These are phyloP conservation scores for Tiphia femorata DNA, from an alignment of 2,888 invertebrate genomes.

Conservation along the genomic window DNA sequence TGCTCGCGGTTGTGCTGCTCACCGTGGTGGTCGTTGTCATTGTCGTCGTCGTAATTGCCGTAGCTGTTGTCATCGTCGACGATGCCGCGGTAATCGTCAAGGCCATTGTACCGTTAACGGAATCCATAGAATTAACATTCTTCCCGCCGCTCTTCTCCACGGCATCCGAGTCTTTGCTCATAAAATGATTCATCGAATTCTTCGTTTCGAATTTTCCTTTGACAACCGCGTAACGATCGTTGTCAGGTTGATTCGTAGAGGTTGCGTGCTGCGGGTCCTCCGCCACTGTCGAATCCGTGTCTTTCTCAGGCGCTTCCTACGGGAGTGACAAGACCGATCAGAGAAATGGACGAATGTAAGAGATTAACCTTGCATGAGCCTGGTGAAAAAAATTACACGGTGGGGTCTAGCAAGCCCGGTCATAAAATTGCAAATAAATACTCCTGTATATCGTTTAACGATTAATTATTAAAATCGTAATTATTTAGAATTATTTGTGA, in stretches of 20 bases:
- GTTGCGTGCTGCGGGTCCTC: slow-evolving; percentile 20
- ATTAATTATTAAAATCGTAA: too few species aligned
- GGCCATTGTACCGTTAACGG: background rate
- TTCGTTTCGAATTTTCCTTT: slow-evolving; percentile 29
- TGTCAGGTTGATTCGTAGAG: slow-evolving; percentile 64
- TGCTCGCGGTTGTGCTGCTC: too few species aligned
- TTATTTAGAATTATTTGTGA: background rate
- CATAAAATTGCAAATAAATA: background rate
- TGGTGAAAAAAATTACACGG: too few species aligned
- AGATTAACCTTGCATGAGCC: too few species aligned
- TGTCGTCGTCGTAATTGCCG: too few species aligned
- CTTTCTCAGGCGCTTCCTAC: slow-evolving; percentile 67
- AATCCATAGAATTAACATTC: background rate
- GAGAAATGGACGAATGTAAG: too few species aligned
- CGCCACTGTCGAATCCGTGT: slow-evolving; percentile 58
- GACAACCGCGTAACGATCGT: slow-evolving; percentile 62
- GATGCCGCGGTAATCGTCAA: too few species aligned
- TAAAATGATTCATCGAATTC: slow-evolving; percentile 7
- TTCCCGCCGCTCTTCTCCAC: slow-evolving; percentile 68
- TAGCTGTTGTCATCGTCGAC: too few species aligned
- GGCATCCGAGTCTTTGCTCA: slow-evolving; percentile 46
- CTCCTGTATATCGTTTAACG: too few species aligned
- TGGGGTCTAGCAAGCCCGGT: background rate
- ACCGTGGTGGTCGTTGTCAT: too few species aligned
- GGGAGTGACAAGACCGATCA: too few species aligned